Base-by-base conservation (phyloP, 2,888 invertebrate genomes). In the Tenthredo mesomela region DNA sequence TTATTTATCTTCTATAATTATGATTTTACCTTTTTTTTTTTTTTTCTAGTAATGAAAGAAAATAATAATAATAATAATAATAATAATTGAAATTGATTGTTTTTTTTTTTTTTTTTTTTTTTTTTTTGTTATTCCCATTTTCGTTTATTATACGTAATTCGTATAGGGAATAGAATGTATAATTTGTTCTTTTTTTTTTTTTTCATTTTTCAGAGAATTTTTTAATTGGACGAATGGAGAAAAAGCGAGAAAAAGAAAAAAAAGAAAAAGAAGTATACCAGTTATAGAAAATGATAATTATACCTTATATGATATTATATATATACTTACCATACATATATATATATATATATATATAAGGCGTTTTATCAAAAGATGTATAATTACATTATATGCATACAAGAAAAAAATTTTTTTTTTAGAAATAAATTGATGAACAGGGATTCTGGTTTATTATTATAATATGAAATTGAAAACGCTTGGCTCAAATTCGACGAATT, bases 401-500 rank as follows among this genome's bases (percentile, higher is more conserved):
- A 43, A 12, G 10, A 43, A 43, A 12, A 43, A 43, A n/a, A n/a
- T n/a, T n/a, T n/a, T n/a, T n/a, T 1, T 9, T 40, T 40, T 7
- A 40, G 40, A 40, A 9, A 40, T 1, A 40, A 40, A 40, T 40
- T 40, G 3, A 18, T n/a, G 50, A 50, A n/a, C n/a, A 61, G 21
- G 61, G 12, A 10, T 61, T 61, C 10, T 9, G 10, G 10, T 25
- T 61, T 61, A 10, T 10, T 21, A 4, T 2, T 29, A 29, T 29
- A 33, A 33, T 61, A 3, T 43, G 61, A 37, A 85, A 82, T 70
- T 37, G 33, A 83, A 84, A 86, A 82, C 75, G 84, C 67, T 84
- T 86, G 86, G 86, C 85, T 86, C 86, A 85, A 86, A 80, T 84
- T 47, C 67, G 86, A 80, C 82, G 85, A 82, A 78, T 78, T 82